These are phyloP conservation scores for Siniperca obscura DNA, from an alignment of 2,797 vertebrate genomes.

Conservation along the genomic window DNA sequence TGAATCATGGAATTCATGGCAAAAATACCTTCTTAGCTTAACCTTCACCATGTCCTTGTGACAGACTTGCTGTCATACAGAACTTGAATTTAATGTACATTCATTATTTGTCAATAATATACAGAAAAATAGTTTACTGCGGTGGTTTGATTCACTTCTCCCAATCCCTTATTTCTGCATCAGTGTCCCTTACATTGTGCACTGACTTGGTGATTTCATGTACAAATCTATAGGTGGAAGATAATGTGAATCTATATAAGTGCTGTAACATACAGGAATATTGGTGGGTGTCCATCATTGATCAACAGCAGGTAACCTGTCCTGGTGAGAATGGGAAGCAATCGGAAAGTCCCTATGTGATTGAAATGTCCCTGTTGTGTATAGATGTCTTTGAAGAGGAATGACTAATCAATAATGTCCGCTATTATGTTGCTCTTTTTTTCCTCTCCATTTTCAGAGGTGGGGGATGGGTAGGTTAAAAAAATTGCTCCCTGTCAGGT, in stretches of 20 bases:
- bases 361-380: slow-evolving; percentile 77
- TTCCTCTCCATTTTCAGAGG: slow-evolving; percentile 48
- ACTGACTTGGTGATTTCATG: not conserved
- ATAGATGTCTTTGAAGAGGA: slow-evolving; percentile 69
- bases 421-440: slow-evolving; percentile 72
- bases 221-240: not conserved
- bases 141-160: not conserved
- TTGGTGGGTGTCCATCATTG: slow-evolving; percentile 51
- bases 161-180: not conserved
- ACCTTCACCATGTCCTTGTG: slow-evolving; percentile 37
- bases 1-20: not conserved
- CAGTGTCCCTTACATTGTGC: not conserved
- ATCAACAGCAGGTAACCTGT: slow-evolving; percentile 48
- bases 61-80: not conserved
- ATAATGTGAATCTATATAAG: not conserved
- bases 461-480: slow-evolving; percentile 37
- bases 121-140: not conserved
- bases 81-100: not conserved
- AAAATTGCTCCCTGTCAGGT: slow-evolving; percentile 77
- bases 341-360: slow-evolving; percentile 61
- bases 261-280: slow-evolving; percentile 10
- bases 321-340: slow-evolving; percentile 44
- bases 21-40: slow-evolving; percentile 5
- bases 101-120: slow-evolving; percentile 7
- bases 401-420: slow-evolving; percentile 82